phyloP scores from a whole-genome alignment of 2,113 vertebrate species.

The Seriola rivoliana region DNA sequence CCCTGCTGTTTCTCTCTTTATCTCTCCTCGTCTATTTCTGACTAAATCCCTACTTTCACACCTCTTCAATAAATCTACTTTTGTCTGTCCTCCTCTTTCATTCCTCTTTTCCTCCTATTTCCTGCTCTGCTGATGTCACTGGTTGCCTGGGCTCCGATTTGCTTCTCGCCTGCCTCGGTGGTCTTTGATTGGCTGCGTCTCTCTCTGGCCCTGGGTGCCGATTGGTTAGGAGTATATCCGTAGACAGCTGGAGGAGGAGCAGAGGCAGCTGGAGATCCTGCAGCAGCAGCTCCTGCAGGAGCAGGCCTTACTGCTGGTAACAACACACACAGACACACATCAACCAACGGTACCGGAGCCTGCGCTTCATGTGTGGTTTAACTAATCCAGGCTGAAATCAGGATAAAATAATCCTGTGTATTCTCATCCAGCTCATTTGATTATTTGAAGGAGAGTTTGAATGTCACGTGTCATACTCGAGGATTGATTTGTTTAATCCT shows the following conservation, averaged over 20 bases:
- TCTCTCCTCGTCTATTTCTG: constrained; percentile 45
- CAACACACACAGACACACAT: constrained; percentile 29
- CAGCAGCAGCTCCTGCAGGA: constrained; percentile 99
- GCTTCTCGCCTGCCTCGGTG: constrained; percentile 22
- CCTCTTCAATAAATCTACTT: constrained; percentile 59
- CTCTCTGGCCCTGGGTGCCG: constrained; percentile 74
- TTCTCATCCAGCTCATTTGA: neutral
- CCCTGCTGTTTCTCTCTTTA: constrained; percentile 39
- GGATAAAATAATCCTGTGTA: neutral
- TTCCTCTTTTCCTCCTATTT: constrained; percentile 53
- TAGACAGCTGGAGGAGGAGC: constrained; percentile 99
- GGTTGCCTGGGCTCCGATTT: constrained; percentile 72
- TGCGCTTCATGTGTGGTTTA: neutral
- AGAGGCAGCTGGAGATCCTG: constrained; percentile 99
- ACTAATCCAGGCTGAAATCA: neutral
- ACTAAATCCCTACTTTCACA: constrained; percentile 56
- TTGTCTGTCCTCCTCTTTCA: constrained; percentile 39
- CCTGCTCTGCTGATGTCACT: constrained; percentile 70
- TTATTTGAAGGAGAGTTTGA: too few species aligned
- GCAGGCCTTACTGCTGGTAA: constrained; percentile 99
- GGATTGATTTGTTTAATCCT: too few species aligned
- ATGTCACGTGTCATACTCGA: too few species aligned
- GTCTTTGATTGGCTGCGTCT: constrained; percentile 67
- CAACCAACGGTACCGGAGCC: too few species aligned
- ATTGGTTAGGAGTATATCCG: constrained; percentile 96